Percentiles rank a stretch among this genome's conserved stretches.
Evolutionary conservation across 1,140 invertebrate species (phyloP).

Genomic region (Drosophila erecta): DNA sequence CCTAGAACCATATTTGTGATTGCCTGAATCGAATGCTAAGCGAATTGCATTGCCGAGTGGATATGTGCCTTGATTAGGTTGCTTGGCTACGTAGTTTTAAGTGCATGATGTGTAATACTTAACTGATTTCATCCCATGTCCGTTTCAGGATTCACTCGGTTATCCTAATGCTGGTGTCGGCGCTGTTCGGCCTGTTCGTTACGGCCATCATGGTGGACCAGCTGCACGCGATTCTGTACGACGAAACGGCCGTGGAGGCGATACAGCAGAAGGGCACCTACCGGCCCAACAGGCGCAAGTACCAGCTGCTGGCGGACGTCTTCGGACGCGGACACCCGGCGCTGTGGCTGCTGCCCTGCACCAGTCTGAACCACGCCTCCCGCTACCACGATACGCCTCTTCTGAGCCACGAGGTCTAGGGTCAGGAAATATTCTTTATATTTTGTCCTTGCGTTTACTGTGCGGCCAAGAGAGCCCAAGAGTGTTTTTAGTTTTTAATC

Average conservation of each 20-base stretch:
- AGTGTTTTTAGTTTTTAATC: conserved; percentile 53
- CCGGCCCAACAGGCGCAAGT: conserved; percentile 88
- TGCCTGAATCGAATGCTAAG: background rate
- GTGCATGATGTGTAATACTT: background rate
- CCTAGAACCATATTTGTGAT: background rate
- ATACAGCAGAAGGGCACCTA: conserved; percentile 89
- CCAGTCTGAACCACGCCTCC: conserved; percentile 85
- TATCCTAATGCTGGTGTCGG: conserved; percentile 92
- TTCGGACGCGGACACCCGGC: conserved; percentile 90
- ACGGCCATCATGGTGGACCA: conserved; percentile 95
- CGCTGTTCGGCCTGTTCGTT: conserved; percentile 95
- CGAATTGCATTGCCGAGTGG: background rate
- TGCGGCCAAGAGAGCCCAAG: conserved; percentile 2
- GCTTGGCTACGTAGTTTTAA: no score
- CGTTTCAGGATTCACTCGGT: conserved; percentile 91
- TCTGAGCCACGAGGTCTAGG: conserved; percentile 87
- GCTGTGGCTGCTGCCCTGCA: conserved; percentile 89
- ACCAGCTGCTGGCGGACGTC: conserved; percentile 90
- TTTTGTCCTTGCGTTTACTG: conserved; percentile 49
- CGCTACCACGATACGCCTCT: conserved; percentile 86
- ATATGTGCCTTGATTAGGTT: background rate
- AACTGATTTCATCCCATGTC: background rate
- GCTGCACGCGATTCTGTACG: conserved; percentile 92
- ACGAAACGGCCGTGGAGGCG: conserved; percentile 90
- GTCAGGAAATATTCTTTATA: conserved; percentile 40